Conservation (phyloP, 2,888 invertebrate genomes). For the Limenitis camilla region DNA sequence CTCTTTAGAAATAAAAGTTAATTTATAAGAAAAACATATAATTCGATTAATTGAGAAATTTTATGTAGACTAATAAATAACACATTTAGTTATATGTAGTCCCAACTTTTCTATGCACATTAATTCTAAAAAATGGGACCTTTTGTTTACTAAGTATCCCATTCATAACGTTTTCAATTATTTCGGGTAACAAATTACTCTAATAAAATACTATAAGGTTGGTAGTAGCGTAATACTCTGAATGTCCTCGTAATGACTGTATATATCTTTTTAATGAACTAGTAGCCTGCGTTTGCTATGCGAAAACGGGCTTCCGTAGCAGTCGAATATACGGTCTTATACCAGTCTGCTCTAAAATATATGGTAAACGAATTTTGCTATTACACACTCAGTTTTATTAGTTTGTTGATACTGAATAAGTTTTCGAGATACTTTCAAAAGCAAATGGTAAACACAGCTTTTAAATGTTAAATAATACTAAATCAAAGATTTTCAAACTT, state of each 20-base stretch:
- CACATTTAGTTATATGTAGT: background rate
- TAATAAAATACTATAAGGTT: slow-evolving; percentile 38
- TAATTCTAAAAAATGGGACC: background rate
- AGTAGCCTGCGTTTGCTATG: slow-evolving; percentile 51
- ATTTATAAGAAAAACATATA: too few species aligned
- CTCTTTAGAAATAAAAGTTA: too few species aligned
- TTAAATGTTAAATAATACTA: too few species aligned
- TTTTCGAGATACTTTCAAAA: too few species aligned
- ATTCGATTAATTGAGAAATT: too few species aligned
- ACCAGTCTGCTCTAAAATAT: slow-evolving; percentile 34
- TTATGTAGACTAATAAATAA: too few species aligned
- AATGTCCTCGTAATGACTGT: slow-evolving; percentile 60
- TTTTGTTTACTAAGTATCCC: background rate
- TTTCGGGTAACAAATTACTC: slow-evolving; percentile 31
- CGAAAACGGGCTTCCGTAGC: slow-evolving; percentile 47
- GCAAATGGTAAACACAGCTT: too few species aligned
- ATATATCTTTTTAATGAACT: slow-evolving; percentile 70
- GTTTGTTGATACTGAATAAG: too few species aligned
- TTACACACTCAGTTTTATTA: slow-evolving; percentile 8
- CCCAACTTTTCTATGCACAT: background rate
- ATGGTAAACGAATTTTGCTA: slow-evolving; percentile 46
- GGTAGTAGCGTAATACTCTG: slow-evolving; percentile 47
- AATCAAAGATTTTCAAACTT: too few species aligned
- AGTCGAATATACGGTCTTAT: slow-evolving; percentile 49
- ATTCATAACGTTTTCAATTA: slow-evolving; percentile 1